Evolutionary conservation across 2,113 vertebrate genomes (phyloP).

Genomic region (Gnathonemus longibarbis): DNA sequence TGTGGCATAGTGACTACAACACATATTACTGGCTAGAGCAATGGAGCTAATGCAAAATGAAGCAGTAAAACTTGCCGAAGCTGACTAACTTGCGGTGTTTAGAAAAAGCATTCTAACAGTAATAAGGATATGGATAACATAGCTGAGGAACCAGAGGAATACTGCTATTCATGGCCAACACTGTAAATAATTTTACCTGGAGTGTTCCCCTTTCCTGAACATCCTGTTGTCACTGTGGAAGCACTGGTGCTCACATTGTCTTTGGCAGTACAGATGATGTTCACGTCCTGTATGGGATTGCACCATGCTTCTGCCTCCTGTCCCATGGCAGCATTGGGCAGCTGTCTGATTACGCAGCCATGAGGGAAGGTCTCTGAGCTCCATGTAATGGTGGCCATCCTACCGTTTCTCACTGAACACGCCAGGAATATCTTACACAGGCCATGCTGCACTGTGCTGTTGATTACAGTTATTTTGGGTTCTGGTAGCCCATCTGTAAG

Average conservation of each 20-base stretch:
- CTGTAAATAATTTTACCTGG: not conserved
- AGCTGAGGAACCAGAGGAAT: not conserved
- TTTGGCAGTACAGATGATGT: constrained; percentile 37
- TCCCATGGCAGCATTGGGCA: accelerated
- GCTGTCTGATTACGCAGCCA: accelerated
- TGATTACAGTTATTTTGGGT: not conserved
- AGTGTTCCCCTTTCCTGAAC: constrained; percentile 24
- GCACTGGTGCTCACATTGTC: accelerated
- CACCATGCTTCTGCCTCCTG: not conserved
- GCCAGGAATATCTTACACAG: not conserved
- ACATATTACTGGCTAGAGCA: not conserved
- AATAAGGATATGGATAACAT: not conserved
- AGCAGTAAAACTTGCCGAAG: not conserved
- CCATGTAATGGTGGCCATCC: constrained; percentile 26
- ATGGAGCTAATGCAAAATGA: not conserved
- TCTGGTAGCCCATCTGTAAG: too few relatives aligned
- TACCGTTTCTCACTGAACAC: not conserved
- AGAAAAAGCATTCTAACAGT: not conserved
- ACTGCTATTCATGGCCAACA: not conserved
- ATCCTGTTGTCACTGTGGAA: accelerated
- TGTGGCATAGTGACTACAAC: not conserved
- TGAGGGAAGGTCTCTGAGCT: accelerated
- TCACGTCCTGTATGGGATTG: accelerated
- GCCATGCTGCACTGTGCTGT: accelerated
- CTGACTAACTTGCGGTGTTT: too few relatives aligned